Evolutionary conservation across 2,113 vertebrate species (phyloP), one percentile per base, ranked within the genome.

Genomic region (Crotalus tigris): DNA sequence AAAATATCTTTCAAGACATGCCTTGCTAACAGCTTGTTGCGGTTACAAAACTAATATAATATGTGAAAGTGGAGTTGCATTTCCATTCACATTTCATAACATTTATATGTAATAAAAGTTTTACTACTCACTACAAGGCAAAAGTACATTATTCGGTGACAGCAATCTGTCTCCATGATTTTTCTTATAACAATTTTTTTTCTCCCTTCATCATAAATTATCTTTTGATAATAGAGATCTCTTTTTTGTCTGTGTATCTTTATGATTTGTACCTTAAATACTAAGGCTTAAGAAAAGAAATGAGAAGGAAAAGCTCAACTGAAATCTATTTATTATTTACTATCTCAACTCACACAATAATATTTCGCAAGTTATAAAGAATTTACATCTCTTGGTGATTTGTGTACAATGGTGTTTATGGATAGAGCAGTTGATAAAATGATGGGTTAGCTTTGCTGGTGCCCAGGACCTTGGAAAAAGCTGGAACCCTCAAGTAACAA

Each of bases 291-390:
- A 95, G 96, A 95, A 97, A 94, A 95, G 92, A 95, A 97, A 97
- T 97, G 97, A 97, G 92, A 95, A 94, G 92, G 95, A 96, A 92
- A 95, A 96, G 93, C 93, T 96, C 90, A 93, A 97, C 64, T 96
- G 94, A 96, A 81, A 81, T 92, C 97, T 98, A 97, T 98, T 49
- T 49, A 49, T 49, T 49, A 49, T 49, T 49, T 49, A 49, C 46
- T 49, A 49, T 49, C 97, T 96, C 94, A 97, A 97, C 96, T 95
- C 97, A 97, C 97, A 97, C 95, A 97, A 98, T 98, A 98, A 97
- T 97, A 98, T 98, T 98, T 97, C 97, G 96, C 94, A 97, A 96
- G 95, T 96, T 95, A 96, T 98, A 97, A 98, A 97, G 97, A 97
- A 96, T 97, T 96, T 97, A 97, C 96, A 97, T 97, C 94, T 97